phyloP scores from a whole-genome alignment of 1,140 invertebrate species.

The Berghia stephanieae region DNA sequence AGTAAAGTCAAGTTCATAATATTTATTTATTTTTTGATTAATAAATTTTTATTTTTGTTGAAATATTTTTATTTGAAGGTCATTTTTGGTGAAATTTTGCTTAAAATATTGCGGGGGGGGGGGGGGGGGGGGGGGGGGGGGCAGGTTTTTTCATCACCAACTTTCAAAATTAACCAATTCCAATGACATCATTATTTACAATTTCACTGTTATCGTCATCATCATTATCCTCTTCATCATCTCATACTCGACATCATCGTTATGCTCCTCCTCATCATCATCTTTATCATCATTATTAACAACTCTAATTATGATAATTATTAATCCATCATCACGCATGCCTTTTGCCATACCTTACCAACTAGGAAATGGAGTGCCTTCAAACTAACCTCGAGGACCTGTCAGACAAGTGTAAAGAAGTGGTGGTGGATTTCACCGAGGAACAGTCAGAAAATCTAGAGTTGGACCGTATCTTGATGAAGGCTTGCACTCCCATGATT shows the following conservation, averaged over 20 bases:
- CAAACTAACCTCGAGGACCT: slow-evolving; percentile 87
- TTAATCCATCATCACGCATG: too few species aligned
- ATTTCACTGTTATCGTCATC: too few species aligned
- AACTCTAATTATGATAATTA: too few species aligned
- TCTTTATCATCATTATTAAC: too few species aligned
- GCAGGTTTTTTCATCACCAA: too few species aligned
- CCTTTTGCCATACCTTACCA: too few species aligned
- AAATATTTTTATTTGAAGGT: background rate
- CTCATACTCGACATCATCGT: too few species aligned
- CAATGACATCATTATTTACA: too few species aligned
- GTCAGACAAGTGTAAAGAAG: slow-evolving; percentile 74
- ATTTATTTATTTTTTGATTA: too few species aligned
- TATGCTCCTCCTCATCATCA: too few species aligned
- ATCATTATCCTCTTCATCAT: too few species aligned
- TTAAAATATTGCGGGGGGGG: background rate
- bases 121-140: background rate
- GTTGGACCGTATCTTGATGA: slow-evolving; percentile 83
- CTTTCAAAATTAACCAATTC: too few species aligned
- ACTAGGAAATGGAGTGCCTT: slow-evolving; percentile 82
- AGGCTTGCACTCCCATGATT: slow-evolving; percentile 83
- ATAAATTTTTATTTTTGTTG: background rate
- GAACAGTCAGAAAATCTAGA: slow-evolving; percentile 86
- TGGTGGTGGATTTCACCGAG: slow-evolving; percentile 88
- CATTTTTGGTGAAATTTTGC: background rate
- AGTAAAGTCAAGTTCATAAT: background rate